These are phyloP conservation scores for Bettongia penicillata DNA, from an alignment of 2,113 vertebrate genomes.

Conservation along the genomic window DNA sequence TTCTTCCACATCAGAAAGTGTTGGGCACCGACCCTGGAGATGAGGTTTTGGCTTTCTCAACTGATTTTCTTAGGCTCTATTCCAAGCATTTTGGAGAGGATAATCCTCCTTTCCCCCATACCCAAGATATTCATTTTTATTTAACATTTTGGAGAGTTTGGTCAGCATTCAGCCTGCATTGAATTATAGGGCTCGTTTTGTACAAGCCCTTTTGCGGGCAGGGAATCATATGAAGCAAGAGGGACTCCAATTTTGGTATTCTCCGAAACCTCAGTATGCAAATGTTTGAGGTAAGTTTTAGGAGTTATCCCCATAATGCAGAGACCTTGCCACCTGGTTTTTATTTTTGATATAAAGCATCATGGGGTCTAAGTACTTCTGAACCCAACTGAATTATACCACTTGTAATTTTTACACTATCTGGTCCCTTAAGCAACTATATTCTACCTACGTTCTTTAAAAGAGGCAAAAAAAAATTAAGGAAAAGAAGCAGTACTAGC, in stretches of 20 bases:
- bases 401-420: conserved; percentile 30
- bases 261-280: not conserved
- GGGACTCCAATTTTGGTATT: conserved; percentile 2
- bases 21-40: conserved; percentile 18
- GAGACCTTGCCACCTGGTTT: conserved; percentile 14
- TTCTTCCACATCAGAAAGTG: conserved; percentile 39
- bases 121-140: conserved; percentile 36
- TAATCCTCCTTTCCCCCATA: conserved; percentile 5
- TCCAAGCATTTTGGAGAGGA: conserved; percentile 19
- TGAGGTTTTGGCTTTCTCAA: conserved; percentile 31
- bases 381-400: conserved; percentile 33
- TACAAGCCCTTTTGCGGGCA: not conserved
- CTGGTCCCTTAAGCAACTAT: conserved; percentile 12
- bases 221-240: not conserved
- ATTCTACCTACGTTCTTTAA: conserved; percentile 43
- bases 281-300: conserved; percentile 17
- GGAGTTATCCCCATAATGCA: not conserved
- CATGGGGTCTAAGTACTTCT: not conserved
- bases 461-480: conserved; percentile 41
- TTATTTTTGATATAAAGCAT: conserved; percentile 16
- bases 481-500: not conserved
- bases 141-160: conserved; percentile 41
- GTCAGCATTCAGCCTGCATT: conserved; percentile 35
- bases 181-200: conserved; percentile 28
- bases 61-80: not conserved